Base-by-base conservation (phyloP, 30 jellyfish, hydroid and myxozoan genomes). In the Chrysaora quinquecirrha region DNA sequence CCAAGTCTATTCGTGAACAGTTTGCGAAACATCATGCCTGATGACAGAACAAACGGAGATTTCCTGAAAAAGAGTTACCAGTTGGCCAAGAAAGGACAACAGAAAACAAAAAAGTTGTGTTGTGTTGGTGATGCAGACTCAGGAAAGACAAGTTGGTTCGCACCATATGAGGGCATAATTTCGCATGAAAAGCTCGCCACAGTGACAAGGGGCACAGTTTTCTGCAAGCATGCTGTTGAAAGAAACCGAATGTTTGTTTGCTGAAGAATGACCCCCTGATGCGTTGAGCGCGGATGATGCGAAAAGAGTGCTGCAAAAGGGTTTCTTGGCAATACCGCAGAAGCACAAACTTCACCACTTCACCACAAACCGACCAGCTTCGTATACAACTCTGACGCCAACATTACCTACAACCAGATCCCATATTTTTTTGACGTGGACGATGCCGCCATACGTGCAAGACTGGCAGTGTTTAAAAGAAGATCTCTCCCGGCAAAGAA, bases 101-200 rank as follows among this genome's bases (percentile, higher is more conserved):
- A 65, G 43, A 81, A 64, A 43, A 34, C 78, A 22, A 65, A 48
- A 63, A 81, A 81, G 46, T 28, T 81, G 48, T 50, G 64, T 9
- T 77, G 78, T 30, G 91, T 68, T 32, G 86, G 91, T 1, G 87
- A 80, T 1, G 74, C 91, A 7, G 91, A 68, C 43, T 49, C 81
- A 19, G 86, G 91, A 1, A 64, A 67, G 64, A 64, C 91, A 1
- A 81, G 87, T 66, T 81, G 91, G 91, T 81, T 81, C 47, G 64
- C 76, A 2, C 91, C 91, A 34, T 68, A n/a, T n/a, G n/a, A n/a
- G n/a, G n/a, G n/a, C n/a, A n/a, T n/a, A n/a, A n/a, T n/a, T n/a
- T n/a, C n/a, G n/a, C n/a, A n/a, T n/a, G n/a, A n/a, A n/a, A n/a
- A n/a, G n/a, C n/a, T n/a, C n/a, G n/a, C n/a, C n/a, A 30, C 31